Conservation (phyloP, 1,140 invertebrate genomes). For the Eupeodes corollae region DNA sequence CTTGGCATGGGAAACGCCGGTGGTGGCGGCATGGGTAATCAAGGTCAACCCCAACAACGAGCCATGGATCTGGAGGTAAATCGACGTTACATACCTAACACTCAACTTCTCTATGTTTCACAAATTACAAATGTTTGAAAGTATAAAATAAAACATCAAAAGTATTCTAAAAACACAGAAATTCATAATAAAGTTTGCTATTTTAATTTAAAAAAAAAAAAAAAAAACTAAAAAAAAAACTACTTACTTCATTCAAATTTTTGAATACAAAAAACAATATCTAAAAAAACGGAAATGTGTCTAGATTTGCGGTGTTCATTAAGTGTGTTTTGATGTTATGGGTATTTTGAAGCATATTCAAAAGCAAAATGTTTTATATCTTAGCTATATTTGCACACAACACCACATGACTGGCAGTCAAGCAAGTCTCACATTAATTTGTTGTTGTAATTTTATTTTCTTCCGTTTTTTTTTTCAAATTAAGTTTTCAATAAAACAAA, state of each 20-base stretch:
- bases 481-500: no score
- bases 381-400: background rate
- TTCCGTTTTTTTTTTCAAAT: no score
- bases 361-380: background rate
- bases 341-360: no score
- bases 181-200: conserved; percentile 7
- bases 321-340: no score
- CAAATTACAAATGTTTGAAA: background rate
- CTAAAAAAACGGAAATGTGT: no score
- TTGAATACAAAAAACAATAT: no score
- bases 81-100: background rate
- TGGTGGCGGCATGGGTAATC: conserved; percentile 25
- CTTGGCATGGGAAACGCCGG: conserved; percentile 5
- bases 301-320: no score
- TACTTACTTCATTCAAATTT: no score
- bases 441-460: no score
- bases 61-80: conserved; percentile 61
- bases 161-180: conserved; percentile 6
- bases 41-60: conserved; percentile 43
- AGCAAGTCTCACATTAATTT: background rate
- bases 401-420: background rate
- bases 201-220: background rate
- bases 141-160: background rate
- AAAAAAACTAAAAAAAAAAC: no score
- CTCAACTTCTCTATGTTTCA: background rate